Evolutionary conservation across 1,140 invertebrate genomes (phyloP).

Genomic region (Onthophagus taurus): DNA sequence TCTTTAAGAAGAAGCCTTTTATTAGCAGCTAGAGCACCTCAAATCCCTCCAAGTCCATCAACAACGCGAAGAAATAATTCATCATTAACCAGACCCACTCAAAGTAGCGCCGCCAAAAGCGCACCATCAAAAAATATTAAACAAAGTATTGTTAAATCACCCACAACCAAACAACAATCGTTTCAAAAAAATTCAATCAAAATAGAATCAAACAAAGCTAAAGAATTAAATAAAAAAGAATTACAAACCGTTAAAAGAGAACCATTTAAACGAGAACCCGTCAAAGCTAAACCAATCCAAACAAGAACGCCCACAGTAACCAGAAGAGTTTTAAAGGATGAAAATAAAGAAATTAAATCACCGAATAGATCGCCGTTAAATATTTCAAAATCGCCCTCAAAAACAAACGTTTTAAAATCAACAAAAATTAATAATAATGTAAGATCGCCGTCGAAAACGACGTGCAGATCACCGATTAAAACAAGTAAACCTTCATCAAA

Average conservation of each 20-base stretch:
- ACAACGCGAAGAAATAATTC: constrained; percentile 23
- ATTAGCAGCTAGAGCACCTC: constrained; percentile 35
- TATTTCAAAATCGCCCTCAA: constrained; percentile 9
- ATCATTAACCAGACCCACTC: constrained; percentile 35
- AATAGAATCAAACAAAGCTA: constrained; percentile 7
- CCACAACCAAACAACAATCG: constrained; percentile 7
- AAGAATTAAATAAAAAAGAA: constrained; percentile 1
- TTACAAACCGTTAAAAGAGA: constrained; percentile 12
- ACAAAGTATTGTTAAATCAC: constrained; percentile 5
- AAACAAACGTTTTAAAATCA: constrained; percentile 5
- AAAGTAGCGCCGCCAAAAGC: constrained; percentile 33
- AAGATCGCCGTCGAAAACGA: constrained; percentile 5
- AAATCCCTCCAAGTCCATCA: constrained; percentile 34
- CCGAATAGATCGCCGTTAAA: constrained; percentile 6
- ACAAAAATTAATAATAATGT: neutral
- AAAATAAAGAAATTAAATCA: constrained; percentile 6
- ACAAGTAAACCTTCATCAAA: constrained; percentile 11
- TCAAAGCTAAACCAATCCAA: constrained; percentile 12
- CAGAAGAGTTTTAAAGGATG: neutral
- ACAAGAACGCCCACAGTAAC: constrained; percentile 4
- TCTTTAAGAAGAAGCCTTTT: constrained; percentile 33
- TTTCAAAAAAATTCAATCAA: constrained; percentile 7
- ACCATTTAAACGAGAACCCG: constrained; percentile 11
- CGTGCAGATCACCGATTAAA: constrained; percentile 5
- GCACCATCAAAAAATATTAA: constrained; percentile 19